These are phyloP conservation scores for Cryptocheilus praepositus DNA, from an alignment of 2,888 invertebrate species.

Conservation along the genomic window DNA sequence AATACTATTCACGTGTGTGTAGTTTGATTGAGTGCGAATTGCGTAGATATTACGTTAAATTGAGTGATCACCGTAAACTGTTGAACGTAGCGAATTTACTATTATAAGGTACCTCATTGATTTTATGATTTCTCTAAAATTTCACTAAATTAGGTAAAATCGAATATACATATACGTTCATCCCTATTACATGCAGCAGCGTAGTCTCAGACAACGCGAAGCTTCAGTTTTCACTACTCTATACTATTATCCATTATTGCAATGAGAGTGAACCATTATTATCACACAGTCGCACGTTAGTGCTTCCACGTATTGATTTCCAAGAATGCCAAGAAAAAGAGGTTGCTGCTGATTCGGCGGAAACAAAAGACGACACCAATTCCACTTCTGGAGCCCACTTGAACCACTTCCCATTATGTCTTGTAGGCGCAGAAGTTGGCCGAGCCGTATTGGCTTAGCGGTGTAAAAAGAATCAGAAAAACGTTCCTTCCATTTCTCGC, in stretches of 20 bases:
- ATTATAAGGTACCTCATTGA: no score
- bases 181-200: no score
- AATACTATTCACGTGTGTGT: no score
- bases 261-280: background rate
- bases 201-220: no score
- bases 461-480: constrained; percentile 1
- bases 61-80: no score
- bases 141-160: no score
- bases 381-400: constrained; percentile 60
- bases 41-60: no score
- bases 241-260: no score
- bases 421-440: constrained; percentile 45
- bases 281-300: constrained; percentile 12
- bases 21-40: background rate
- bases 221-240: no score
- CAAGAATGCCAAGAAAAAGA: constrained; percentile 61
- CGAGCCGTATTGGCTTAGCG: constrained; percentile 22
- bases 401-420: constrained; percentile 59
- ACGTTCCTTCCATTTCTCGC: constrained; percentile 12
- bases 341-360: constrained; percentile 65
- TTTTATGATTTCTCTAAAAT: no score
- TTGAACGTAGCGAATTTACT: no score
- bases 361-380: constrained; percentile 62
- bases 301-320: constrained; percentile 62
- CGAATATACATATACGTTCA: no score